A percentile compares a stretch with the other conserved stretches of the same genome.
phyloP scores from a whole-genome alignment of 2,113 vertebrate species.

The Sinocyclocheilus grahami region DNA sequence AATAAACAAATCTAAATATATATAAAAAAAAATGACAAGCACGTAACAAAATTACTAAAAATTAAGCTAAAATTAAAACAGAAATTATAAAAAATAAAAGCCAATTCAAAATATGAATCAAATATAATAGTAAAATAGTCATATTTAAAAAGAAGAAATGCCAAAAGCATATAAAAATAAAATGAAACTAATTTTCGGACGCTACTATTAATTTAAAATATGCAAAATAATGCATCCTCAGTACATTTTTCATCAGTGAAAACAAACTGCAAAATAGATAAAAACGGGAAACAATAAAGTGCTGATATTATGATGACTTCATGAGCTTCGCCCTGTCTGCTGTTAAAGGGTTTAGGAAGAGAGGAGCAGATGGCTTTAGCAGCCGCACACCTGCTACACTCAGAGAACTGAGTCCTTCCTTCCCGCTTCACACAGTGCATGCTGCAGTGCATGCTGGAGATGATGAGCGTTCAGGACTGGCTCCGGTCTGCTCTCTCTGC shows the following conservation, averaged over 20 bases:
- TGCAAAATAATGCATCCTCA: background rate
- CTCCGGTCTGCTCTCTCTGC: slow-evolving; percentile 56
- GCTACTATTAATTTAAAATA: background rate
- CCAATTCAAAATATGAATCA: too few relatives aligned
- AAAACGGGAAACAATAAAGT: background rate
- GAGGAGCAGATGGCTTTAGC: slow-evolving; percentile 30
- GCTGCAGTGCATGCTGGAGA: background rate
- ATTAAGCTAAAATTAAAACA: too few relatives aligned
- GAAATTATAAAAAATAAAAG: too few relatives aligned
- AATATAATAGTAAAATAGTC: background rate
- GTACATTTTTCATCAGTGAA: background rate
- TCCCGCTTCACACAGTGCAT: background rate
- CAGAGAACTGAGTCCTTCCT: background rate
- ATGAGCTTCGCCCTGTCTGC: background rate
- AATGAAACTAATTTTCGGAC: too few relatives aligned
- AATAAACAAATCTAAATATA: too few relatives aligned
- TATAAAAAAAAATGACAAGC: too few relatives aligned
- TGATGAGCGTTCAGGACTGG: background rate
- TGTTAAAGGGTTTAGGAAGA: slow-evolving; percentile 16
- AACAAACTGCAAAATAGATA: background rate
- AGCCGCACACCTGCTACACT: slow-evolving; percentile 14
- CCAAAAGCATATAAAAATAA: background rate
- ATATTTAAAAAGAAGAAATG: background rate
- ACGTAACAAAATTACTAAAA: too few relatives aligned
- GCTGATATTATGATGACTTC: background rate